phyloP scores from a whole-genome alignment of 2,888 invertebrate genomes.

The Sinodicranocentrus sp. region DNA sequence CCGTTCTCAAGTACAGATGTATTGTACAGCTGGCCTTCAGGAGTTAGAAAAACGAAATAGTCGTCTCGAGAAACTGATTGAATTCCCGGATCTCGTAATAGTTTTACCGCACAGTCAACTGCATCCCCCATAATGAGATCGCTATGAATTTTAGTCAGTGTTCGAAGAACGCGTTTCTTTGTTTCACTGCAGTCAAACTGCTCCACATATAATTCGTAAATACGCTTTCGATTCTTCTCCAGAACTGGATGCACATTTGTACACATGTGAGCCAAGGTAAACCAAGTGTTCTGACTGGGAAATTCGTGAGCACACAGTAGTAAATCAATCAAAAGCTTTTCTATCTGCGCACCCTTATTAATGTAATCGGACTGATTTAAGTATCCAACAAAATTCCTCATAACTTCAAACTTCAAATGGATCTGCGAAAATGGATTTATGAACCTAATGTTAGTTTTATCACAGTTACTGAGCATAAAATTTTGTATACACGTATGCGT shows the following conservation, averaged over 20 bases:
- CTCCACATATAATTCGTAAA: constrained; percentile 79
- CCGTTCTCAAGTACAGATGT: constrained; percentile 83
- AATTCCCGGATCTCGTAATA: constrained; percentile 83
- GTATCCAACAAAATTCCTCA: too few species aligned
- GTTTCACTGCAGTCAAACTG: constrained; percentile 78
- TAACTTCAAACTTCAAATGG: too few species aligned
- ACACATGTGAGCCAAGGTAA: constrained; percentile 82
- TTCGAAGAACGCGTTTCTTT: constrained; percentile 53
- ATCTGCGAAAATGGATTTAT: too few species aligned
- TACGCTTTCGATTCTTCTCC: too few species aligned
- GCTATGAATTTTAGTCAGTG: constrained; percentile 54
- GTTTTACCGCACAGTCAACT: constrained; percentile 36
- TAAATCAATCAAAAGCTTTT: constrained; percentile 19
- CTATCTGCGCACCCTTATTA: too few species aligned
- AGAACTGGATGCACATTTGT: constrained; percentile 82
- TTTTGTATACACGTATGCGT: too few species aligned
- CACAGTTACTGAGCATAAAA: too few species aligned
- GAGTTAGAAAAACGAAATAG: constrained; percentile 89
- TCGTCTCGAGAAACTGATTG: constrained; percentile 88
- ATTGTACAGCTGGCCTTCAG: constrained; percentile 94
- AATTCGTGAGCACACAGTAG: constrained; percentile 79
- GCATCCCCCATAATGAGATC: constrained; percentile 45
- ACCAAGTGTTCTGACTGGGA: constrained; percentile 84
- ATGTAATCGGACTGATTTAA: too few species aligned
- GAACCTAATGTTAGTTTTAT: too few species aligned